Evolutionary conservation across 2,888 invertebrate genomes (phyloP).

Genomic region (Atherix ibis): DNA sequence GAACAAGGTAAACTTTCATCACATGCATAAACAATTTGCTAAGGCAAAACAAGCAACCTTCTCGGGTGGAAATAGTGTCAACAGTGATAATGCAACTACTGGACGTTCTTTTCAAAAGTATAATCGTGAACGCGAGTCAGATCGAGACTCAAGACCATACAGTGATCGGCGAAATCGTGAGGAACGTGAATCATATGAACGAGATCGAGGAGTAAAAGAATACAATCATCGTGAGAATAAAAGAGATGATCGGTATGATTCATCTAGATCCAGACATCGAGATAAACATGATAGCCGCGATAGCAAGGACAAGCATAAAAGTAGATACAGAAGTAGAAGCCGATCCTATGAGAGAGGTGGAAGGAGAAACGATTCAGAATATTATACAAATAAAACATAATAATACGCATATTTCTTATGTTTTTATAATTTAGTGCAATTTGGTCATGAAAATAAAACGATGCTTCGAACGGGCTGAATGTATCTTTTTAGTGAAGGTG

Average conservation of each 20-base stretch:
- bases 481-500: no score
- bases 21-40: conserved; percentile 5
- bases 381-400: no score
- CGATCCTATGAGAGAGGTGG: no score
- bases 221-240: conserved; percentile 15
- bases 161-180: conserved; percentile 14
- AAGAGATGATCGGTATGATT: conserved; percentile 17
- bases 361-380: no score
- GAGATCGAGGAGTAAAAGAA: conserved; percentile 26
- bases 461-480: no score
- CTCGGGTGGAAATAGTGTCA: not conserved
- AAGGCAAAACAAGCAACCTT: not conserved
- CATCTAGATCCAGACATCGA: conserved; percentile 15
- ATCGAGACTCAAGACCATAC: conserved; percentile 14
- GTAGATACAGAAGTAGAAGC: conserved; percentile 24
- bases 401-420: no score
- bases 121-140: conserved; percentile 16
- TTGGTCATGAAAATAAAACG: no score
- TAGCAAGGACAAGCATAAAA: conserved; percentile 11
- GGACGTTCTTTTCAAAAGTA: no score
- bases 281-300: conserved; percentile 15
- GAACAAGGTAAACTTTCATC: conserved; percentile 26
- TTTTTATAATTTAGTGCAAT: no score
- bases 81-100: not conserved
- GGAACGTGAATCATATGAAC: conserved; percentile 17